Conservation (phyloP, 1,140 invertebrate species). For the Nebria ingens region DNA sequence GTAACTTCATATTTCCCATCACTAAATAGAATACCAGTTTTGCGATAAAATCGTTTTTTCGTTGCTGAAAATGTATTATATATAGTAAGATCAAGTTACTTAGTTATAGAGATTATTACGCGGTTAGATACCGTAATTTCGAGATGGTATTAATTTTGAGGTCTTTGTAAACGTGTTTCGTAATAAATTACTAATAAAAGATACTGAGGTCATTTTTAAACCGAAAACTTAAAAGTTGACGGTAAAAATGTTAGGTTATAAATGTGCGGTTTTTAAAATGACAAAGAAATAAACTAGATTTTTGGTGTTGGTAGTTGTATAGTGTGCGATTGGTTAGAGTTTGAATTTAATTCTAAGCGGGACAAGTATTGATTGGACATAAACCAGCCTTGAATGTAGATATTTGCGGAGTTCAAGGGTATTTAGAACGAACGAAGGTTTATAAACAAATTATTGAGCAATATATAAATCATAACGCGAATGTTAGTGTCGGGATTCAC, state of each 20-base stretch:
- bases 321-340: background rate
- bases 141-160: background rate
- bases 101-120: background rate
- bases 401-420: constrained; percentile 8
- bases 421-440: background rate
- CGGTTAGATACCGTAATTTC: background rate
- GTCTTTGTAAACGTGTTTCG: background rate
- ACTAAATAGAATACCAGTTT: constrained; percentile 50
- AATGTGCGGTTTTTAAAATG: background rate
- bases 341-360: background rate
- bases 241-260: no score
- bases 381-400: background rate
- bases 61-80: constrained; percentile 35
- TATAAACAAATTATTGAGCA: constrained; percentile 3
- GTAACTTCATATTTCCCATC: constrained; percentile 60
- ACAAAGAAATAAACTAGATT: background rate
- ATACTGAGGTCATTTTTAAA: background rate
- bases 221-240: no score
- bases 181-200: background rate
- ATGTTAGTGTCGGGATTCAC: no score
- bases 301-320: background rate
- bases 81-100: constrained; percentile 10
- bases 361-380: background rate
- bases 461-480: background rate
- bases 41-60: constrained; percentile 59